Conservation (phyloP, 2,888 invertebrate genomes). For the Lasioglossum figueresi region DNA sequence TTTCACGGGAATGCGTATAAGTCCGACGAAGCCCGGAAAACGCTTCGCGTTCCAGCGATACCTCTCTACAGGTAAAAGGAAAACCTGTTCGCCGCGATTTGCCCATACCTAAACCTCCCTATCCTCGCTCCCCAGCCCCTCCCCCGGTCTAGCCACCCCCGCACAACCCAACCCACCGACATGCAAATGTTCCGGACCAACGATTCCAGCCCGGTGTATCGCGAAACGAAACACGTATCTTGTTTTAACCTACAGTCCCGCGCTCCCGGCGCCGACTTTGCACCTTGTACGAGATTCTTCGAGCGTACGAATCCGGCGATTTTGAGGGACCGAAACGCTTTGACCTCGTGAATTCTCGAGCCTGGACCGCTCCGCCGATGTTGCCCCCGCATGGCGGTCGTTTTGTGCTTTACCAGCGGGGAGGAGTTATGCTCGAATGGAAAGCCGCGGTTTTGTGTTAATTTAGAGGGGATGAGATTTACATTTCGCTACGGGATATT, state of each 20-base stretch:
- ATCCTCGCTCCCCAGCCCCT: background rate
- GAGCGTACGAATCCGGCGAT: conserved; percentile 6
- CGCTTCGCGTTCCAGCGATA: conserved; percentile 43
- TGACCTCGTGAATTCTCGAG: background rate
- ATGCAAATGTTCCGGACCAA: conserved; percentile 44
- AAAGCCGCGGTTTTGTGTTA: background rate
- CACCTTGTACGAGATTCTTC: conserved; percentile 20
- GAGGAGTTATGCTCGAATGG: background rate
- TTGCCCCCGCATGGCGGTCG: background rate
- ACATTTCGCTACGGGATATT: background rate
- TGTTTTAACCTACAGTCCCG: conserved; percentile 56
- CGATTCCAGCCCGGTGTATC: conserved; percentile 52
- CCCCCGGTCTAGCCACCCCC: background rate
- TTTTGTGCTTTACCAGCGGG: background rate
- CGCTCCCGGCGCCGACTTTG: conserved; percentile 37
- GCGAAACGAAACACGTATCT: conserved; percentile 68
- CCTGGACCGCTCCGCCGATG: background rate
- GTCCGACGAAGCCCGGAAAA: conserved; percentile 65
- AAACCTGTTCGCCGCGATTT: conserved; percentile 35
- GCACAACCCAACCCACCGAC: background rate
- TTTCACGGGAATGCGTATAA: conserved; percentile 71
- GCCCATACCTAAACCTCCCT: conserved; percentile 13
- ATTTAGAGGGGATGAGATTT: background rate
- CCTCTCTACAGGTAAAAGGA: conserved; percentile 44
- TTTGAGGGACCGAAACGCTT: background rate